Conservation (phyloP, 2,113 vertebrate genomes). For the Azemiops feae region DNA sequence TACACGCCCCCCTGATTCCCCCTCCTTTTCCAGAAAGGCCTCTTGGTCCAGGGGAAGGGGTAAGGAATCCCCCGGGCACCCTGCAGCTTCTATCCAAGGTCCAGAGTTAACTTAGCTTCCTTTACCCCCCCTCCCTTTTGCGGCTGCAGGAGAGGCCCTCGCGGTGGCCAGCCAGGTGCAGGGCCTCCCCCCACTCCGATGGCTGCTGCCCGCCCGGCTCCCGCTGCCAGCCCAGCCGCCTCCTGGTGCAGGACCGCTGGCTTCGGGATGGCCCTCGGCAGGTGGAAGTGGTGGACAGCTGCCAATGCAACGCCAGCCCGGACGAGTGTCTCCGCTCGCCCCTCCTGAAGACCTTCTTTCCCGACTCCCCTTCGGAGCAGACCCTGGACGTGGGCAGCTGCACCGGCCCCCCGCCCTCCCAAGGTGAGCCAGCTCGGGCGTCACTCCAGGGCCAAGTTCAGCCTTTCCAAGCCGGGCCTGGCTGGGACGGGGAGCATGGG, state of each 20-base stretch:
- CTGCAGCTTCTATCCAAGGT: not conserved
- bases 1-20: not conserved
- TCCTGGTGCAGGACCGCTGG: constrained; percentile 66
- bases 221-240: constrained; percentile 62
- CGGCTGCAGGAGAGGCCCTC: not conserved
- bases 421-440: constrained; percentile 48
- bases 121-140: not conserved
- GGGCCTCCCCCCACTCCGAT: not conserved
- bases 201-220: constrained; percentile 64
- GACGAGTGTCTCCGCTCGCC: constrained; percentile 67
- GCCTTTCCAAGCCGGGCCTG: not conserved
- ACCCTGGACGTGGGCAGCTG: constrained; percentile 73
- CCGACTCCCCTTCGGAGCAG: constrained; percentile 72
- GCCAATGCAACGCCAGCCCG: constrained; percentile 69
- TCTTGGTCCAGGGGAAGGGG: too few species aligned
- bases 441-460: not conserved
- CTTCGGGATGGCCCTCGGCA: constrained; percentile 66
- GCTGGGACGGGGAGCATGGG: not conserved
- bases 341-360: constrained; percentile 73
- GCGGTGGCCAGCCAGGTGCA: not conserved
- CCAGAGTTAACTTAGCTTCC: not conserved
- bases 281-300: constrained; percentile 72
- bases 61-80: not conserved
- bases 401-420: constrained; percentile 54
- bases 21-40: not conserved